Base-by-base conservation (phyloP, 2,113 vertebrate genomes). In the Calyptommatus sinebrachiatus region DNA sequence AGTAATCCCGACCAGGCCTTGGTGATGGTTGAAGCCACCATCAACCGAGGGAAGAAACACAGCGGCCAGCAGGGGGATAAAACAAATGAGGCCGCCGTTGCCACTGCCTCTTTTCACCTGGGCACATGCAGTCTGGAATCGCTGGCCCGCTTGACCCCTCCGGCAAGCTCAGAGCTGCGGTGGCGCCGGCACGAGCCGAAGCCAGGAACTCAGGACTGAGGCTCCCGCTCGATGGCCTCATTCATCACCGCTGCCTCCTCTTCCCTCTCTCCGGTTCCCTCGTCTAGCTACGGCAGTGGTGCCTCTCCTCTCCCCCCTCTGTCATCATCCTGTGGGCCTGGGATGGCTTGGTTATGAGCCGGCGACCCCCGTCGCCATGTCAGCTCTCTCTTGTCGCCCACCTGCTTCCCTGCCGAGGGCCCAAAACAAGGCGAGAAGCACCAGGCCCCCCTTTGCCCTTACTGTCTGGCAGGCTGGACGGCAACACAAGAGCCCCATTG, bases 401-500 rank as follows among this genome's bases (percentile, higher is more conserved):
- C 65, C 9, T 28, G 73, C 35, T n/a, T n/a, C n/a, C n/a, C 20
- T 74, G 35, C 35, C 81, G 48, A 57, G 53, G 16, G 53, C 53
- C 53, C 53, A 2, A 18, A 12, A 24, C 62, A 3, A 85, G 78
- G 84, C 84, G 71, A 69, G 84, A 50, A 50, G 85, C 85, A 5
- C 35, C 35, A 16, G 89, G 85, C 90, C 92, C 85, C 35, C n/a
- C 35, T 41, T 81, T n/a, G 79, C 77, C 76, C 83, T 57, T 78
- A 73, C 18, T 14, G 45, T 20, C 68, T 87, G 85, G 80, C 86
- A 79, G 80, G 85, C 85, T 60, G 86, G 8, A 84, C 84, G 57
- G 86, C 84, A 72, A 86, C 94, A 97, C 96, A 97, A 96, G 95
- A 95, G 94, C 93, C 91, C 97, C 97, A 97, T 98, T 98, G 97